Evolutionary conservation across 2,113 vertebrate genomes (phyloP), one percentile per base, ranked within the genome.

Genomic region (Gorsachius goisagi): DNA sequence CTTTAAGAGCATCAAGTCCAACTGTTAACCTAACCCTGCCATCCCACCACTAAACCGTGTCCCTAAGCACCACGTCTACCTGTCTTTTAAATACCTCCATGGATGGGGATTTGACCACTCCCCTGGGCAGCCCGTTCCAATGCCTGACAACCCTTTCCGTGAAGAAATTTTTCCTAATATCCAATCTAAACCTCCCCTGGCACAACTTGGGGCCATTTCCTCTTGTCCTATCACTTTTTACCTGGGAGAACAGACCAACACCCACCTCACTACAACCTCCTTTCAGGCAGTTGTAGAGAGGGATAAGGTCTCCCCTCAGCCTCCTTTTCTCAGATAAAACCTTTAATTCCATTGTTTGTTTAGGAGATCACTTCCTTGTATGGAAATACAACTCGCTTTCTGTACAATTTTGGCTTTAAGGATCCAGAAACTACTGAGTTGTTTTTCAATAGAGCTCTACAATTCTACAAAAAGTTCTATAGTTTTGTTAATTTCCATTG

Each of bases 221-320:
- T 85, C 39, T 56, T 12, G 5, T 87, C 27, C 9, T 64, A 0
- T 64, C 3, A 0, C 24, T 67, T 76, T 30, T 39, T 72, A 41
- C 17, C 28, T 50, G n/a, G 15, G 24, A 82, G 12, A 59, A 85
- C 26, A 66, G 32, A 22, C 24, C 0, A 2, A 39, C 10, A 5
- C 1, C 11, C 8, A 11, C 47, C 37, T 85, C 0, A 0, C 11
- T 68, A 16, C 15, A 41, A 1, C 32, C 27, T 62, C 10, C 17
- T 76, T 89, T 86, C 44, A 64, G 15, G 39, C 45, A 33, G 33
- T 32, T 81, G 21, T 17, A 69, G 64, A 47, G 55, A 71, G 27
- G 0, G 7, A 9, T 28, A 16, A 56, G n/a, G n/a, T 59, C 39
- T 76, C 12, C 14, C 24, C 20, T 84, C 30, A 64, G 68, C 15